These are phyloP conservation scores for Podocnemis expansa DNA, from an alignment of 2,113 vertebrate genomes.

Conservation along the genomic window DNA sequence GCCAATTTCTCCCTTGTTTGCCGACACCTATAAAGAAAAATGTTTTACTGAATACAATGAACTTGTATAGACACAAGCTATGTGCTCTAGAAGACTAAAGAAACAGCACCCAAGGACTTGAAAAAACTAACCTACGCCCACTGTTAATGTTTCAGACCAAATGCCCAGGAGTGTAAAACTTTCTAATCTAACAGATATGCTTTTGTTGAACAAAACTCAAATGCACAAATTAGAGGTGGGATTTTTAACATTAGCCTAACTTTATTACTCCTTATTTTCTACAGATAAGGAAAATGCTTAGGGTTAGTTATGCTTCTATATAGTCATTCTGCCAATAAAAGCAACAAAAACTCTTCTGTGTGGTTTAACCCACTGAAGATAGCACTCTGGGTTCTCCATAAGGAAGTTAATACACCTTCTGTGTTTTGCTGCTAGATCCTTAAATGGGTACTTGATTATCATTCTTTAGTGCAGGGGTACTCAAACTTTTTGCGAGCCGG, in stretches of 20 bases:
- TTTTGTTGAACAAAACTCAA: not conserved
- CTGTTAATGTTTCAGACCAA: not conserved
- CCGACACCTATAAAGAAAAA: conserved; percentile 86
- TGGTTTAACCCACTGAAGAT: not conserved
- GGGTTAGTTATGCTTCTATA: not conserved
- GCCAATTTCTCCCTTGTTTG: conserved; percentile 98
- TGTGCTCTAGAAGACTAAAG: not conserved
- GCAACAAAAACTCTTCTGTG: not conserved
- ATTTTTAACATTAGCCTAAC: not conserved
- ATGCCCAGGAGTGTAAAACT: accelerated
- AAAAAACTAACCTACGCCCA: not conserved
- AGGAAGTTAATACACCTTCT: not conserved
- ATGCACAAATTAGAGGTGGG: not conserved
- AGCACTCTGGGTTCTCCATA: not conserved
- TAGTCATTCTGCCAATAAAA: not conserved
- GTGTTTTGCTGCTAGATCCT: not conserved
- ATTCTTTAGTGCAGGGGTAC: no score
- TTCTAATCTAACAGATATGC: not conserved
- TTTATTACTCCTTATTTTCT: not conserved
- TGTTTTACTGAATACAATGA: not conserved
- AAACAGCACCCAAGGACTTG: not conserved
- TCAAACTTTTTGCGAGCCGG: no score
- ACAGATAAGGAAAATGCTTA: not conserved
- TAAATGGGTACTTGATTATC: not conserved
- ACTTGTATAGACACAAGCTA: not conserved